Evolutionary conservation across 2,113 vertebrate species (phyloP), one percentile per base, ranked within the genome.

Genomic region (Melanerpes formicivorus): DNA sequence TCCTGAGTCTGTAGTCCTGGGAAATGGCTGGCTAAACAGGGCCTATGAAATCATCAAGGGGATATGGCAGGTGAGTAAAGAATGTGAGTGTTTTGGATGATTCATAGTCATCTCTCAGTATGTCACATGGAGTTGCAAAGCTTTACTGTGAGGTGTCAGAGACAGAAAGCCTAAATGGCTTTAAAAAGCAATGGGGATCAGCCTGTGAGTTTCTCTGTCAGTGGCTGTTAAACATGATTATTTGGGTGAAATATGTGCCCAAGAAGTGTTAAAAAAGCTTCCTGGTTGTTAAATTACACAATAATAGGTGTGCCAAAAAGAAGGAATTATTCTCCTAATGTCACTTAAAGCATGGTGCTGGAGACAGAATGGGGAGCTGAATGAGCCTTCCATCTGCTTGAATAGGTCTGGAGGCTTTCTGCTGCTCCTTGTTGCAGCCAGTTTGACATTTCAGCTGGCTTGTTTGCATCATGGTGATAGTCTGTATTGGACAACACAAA

Each of bases 121-220:
- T 64, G 73, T 93, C 87, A 90, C 32, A 18, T 26, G 29, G 23
- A 78, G 25, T 81, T 67, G 55, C 3, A 27, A 58, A 80, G 66
- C 48, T 90, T 86, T 80, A 73, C 76, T 92, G 48, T 67, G 90
- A 91, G 63, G 42, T 79, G 67, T 84, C 79, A 75, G 62, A 90
- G 64, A 30, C 77, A 56, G 46, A 76, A 93, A 80, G 66, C 70
- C 88, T 80, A 90, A 83, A 63, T 50, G 26, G 16, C 64, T 90
- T 78, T 32, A 64, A 37, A 91, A 86, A 42, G 19, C 74, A 90
- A 72, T 52, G 22, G 4, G 22, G 25, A 56, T 90, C 32, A 78
- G 17, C 62, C 29, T 80, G 27, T 1, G 25, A 71, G 29, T 37
- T 86, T 70, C 54, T 84, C 16, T 79, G 71, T 76, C 50, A 73